These are phyloP conservation scores for Solea solea DNA, from an alignment of 2,113 vertebrate species.

Conservation along the genomic window DNA sequence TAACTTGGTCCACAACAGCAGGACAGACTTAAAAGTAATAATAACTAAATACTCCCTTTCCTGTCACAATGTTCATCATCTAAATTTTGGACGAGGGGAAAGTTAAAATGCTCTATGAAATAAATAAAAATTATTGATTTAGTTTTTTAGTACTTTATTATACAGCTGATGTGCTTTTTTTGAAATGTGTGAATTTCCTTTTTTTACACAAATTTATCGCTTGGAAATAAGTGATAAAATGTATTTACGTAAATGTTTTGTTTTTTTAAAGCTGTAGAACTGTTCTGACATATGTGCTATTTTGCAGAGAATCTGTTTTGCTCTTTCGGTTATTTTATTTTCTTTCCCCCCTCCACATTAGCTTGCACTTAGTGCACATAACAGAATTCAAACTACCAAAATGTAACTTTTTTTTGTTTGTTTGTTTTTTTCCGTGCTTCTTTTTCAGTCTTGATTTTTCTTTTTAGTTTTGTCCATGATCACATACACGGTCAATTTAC, in stretches of 20 bases:
- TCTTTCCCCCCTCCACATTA: constrained; percentile 14
- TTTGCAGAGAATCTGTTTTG: constrained; percentile 84
- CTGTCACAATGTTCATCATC: constrained; percentile 86
- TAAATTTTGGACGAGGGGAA: constrained; percentile 84
- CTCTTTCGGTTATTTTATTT: constrained; percentile 21
- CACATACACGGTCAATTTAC: constrained; percentile 79
- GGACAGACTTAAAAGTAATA: constrained; percentile 82
- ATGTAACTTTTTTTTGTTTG: constrained; percentile 45
- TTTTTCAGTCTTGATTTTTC: constrained; percentile 26
- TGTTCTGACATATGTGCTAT: constrained; percentile 87
- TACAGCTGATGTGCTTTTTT: constrained; percentile 98
- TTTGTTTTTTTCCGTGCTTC: constrained; percentile 69
- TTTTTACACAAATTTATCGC: constrained; percentile 90
- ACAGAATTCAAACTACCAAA: constrained; percentile 81
- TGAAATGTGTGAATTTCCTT: constrained; percentile 93
- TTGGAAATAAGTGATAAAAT: constrained; percentile 84
- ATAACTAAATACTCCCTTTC: constrained; percentile 79
- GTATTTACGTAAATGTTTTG: constrained; percentile 84
- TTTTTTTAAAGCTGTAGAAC: constrained; percentile 91
- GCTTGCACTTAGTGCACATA: constrained; percentile 84
- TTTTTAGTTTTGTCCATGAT: constrained; percentile 52
- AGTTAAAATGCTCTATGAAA: constrained; percentile 85
- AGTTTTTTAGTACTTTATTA: constrained; percentile 99
- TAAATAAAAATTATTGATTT: constrained; percentile 90
- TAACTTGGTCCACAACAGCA: constrained; percentile 76